These are phyloP conservation scores for Drosophila teissieri DNA, from an alignment of 1,140 invertebrate genomes.

Conservation along the genomic window DNA sequence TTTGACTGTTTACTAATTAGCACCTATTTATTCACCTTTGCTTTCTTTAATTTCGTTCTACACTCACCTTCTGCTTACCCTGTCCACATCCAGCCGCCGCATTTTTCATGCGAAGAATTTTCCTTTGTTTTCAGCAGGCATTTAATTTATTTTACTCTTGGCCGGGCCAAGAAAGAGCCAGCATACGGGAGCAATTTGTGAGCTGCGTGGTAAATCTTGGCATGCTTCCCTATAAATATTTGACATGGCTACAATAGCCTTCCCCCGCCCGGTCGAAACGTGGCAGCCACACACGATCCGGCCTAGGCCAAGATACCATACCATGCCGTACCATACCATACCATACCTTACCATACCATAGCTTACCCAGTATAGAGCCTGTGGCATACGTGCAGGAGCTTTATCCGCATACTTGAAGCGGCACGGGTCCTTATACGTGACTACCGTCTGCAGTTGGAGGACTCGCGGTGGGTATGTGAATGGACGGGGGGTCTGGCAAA, in stretches of 20 bases:
- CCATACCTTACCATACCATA: no score
- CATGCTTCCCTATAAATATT: slow-evolving; percentile 79
- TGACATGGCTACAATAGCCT: slow-evolving; percentile 73
- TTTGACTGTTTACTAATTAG: slow-evolving; percentile 75
- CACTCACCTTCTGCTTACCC: slow-evolving; percentile 6
- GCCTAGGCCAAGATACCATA: neutral
- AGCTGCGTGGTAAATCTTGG: slow-evolving; percentile 64
- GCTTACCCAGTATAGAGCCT: slow-evolving; percentile 7
- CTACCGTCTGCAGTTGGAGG: slow-evolving; percentile 15
- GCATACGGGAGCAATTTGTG: slow-evolving; percentile 60
- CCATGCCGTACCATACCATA: neutral
- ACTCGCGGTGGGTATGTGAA: neutral
- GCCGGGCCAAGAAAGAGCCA: slow-evolving; percentile 36
- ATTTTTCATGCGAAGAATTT: slow-evolving; percentile 64
- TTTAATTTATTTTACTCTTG: slow-evolving; percentile 70
- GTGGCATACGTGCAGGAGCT: slow-evolving; percentile 65
- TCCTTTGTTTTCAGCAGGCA: slow-evolving; percentile 66
- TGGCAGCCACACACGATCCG: slow-evolving; percentile 39
- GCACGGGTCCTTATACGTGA: slow-evolving; percentile 52
- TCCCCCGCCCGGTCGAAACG: slow-evolving; percentile 25
- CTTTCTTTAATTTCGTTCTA: slow-evolving; percentile 31
- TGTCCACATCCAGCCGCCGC: slow-evolving; percentile 12
- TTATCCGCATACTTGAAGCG: slow-evolving; percentile 17
- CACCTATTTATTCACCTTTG: slow-evolving; percentile 59
- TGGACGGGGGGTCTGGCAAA: slow-evolving; percentile 56